A percentile compares a stretch with the other conserved stretches of the same genome.
Conservation (phyloP, 2,113 vertebrate genomes). For the Phrynosoma blainvillii region DNA sequence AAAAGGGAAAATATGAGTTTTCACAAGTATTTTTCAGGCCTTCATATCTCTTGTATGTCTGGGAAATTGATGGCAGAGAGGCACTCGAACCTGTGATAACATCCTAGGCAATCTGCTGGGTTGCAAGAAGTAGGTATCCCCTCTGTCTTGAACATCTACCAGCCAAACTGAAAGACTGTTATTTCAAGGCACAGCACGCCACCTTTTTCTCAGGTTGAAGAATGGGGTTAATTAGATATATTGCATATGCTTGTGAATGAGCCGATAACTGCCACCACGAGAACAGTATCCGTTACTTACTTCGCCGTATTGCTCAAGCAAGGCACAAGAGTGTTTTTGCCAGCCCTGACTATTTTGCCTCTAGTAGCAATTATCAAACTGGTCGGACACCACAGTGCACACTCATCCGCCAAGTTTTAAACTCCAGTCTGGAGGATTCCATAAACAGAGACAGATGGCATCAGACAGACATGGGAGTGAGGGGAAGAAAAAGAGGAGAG, state of each 20-base stretch:
- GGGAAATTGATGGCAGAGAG: neutral
- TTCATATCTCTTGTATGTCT: no score
- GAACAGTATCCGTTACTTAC: neutral
- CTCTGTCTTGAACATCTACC: neutral
- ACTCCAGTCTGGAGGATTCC: slow-evolving; percentile 1
- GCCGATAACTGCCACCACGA: neutral
- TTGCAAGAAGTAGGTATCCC: neutral
- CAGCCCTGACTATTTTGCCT: neutral
- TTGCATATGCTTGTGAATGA: neutral
- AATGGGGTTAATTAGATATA: no score
- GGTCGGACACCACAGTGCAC: neutral
- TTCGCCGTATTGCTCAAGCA: fast-evolving
- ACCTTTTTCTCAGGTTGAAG: neutral
- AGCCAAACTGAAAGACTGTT: neutral
- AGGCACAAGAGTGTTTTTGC: neutral
- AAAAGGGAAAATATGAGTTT: no score
- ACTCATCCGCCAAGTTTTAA: neutral
- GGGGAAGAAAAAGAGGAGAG: neutral
- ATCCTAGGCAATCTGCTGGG: neutral
- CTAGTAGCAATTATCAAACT: neutral
- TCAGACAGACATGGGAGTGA: neutral
- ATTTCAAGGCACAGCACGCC: neutral
- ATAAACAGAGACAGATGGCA: slow-evolving; percentile 22
- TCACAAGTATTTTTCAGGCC: no score
- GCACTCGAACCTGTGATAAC: neutral